A percentile compares a stretch with the other conserved stretches of the same genome.
phyloP scores from a whole-genome alignment of 2,797 vertebrate genomes.

The Malurus splendens region DNA sequence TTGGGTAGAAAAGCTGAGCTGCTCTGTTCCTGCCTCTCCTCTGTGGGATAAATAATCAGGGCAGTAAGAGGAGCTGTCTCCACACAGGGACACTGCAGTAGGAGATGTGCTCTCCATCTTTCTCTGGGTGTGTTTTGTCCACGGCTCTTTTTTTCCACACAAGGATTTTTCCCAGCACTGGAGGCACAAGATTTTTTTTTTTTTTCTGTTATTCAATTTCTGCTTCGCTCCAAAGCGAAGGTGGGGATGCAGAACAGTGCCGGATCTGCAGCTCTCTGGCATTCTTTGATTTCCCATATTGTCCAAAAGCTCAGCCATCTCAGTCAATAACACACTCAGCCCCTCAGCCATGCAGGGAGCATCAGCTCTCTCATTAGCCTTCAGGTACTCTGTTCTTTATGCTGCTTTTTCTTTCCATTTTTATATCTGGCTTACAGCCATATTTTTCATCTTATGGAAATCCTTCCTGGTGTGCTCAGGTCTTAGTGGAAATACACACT shows the following conservation, averaged over 20 bases:
- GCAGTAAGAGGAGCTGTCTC: not conserved
- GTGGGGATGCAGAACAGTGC: not conserved
- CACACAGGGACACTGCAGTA: not conserved
- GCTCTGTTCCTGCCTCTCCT: not conserved
- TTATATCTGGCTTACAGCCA: conserved; percentile 6
- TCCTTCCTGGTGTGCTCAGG: not conserved
- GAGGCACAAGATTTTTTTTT: not conserved
- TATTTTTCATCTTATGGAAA: conserved; percentile 22
- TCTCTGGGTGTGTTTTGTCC: not conserved
- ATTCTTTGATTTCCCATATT: conserved; percentile 53
- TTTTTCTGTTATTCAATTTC: not conserved
- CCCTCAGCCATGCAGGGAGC: not conserved
- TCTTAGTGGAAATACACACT: not conserved
- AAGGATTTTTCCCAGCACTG: not conserved
- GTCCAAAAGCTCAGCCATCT: not conserved
- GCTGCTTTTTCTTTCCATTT: conserved; percentile 4
- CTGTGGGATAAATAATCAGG: not conserved
- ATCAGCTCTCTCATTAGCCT: not conserved
- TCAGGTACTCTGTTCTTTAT: conserved; percentile 14
- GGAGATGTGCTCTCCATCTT: not conserved
- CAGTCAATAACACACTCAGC: conserved; percentile 7
- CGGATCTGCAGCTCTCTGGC: not conserved
- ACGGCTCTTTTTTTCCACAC: not conserved
- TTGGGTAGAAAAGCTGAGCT: not conserved
- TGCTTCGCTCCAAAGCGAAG: not conserved